Evolutionary conservation across 2,888 invertebrate species (phyloP), one percentile per base, ranked within the genome.

Genomic region (Catocala fraxini): DNA sequence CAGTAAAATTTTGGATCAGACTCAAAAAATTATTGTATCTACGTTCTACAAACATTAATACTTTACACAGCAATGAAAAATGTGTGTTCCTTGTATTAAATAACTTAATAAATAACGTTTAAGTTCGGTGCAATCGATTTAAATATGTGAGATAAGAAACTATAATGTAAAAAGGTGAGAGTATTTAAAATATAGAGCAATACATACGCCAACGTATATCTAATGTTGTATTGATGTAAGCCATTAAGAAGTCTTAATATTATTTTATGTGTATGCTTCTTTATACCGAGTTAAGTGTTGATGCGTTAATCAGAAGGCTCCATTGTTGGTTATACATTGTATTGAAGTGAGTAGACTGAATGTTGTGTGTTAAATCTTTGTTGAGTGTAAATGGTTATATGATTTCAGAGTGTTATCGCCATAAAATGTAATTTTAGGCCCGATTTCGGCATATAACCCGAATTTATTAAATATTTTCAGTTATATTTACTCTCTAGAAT

Each of bases 151-250:
- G 25, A 1, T 25, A 25, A 25, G 25, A 4, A 25, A 25, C 4
- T 25, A 45, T 45, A 45, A 12, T 7, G 45, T 45, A 13, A 45
- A 45, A 45, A 12, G 45, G 12, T 25, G 25, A 25, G 25, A 25
- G 25, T 25, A 25, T 25, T 25, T 25, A 25, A 81, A 83, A 80
- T 80, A 85, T 84, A 83, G 84, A 91, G 91, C 91, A 93, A 90
- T 91, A 92, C 84, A 84, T 90, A 89, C 84, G 92, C 93, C 92
- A 93, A 93, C 85, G 83, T 92, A 92, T 89, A 70, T 78, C 60
- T 91, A 85, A 84, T 71, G 77, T 71, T 76, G 75, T 82, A 80
- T 81, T 25, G 75, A 78, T 73, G 73, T 81, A 71, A 86, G 81
- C 87, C 87, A 25, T 25, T n/a, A n/a, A 25, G 25, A 25, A 1